Percentiles rank a stretch among this genome's conserved stretches.
Conservation (phyloP, 1,140 invertebrate species). For the Drosophila yakuba region DNA sequence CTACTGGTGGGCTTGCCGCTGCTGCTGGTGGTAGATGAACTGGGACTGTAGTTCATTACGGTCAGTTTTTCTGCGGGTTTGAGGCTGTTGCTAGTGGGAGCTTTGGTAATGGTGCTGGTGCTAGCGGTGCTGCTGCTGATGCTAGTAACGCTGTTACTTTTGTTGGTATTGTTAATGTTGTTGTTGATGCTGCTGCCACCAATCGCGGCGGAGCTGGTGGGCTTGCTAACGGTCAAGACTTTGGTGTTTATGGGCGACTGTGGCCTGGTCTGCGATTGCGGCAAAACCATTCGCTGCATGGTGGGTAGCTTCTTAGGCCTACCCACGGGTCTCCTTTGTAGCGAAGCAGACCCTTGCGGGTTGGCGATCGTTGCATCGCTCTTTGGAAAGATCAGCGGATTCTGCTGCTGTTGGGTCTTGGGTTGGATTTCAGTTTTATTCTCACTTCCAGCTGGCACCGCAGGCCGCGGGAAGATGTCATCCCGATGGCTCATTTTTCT, state of each 20-base stretch:
- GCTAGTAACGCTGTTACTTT: background rate
- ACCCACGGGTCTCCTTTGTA: background rate
- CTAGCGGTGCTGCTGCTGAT: background rate
- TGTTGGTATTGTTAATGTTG: background rate
- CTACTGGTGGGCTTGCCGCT: background rate
- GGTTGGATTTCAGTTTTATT: background rate
- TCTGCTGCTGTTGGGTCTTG: background rate
- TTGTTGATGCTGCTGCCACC: background rate
- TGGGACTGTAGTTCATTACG: slow-evolving; percentile 8
- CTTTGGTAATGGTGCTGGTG: background rate
- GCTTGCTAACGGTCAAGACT: background rate
- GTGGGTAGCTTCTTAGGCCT: background rate
- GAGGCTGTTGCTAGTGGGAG: background rate
- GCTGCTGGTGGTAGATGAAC: background rate
- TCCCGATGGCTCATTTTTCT: slow-evolving; percentile 5
- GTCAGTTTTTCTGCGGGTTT: slow-evolving; percentile 13
- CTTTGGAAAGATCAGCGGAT: background rate
- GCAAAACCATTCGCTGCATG: background rate
- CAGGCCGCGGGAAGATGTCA: slow-evolving; percentile 50
- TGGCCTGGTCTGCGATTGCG: background rate
- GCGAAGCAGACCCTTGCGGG: background rate
- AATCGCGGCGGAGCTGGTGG: background rate
- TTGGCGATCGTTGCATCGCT: no score
- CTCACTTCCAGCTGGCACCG: background rate
- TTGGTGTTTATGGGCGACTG: background rate